These are phyloP conservation scores for Chelonus formosanus DNA, from an alignment of 2,888 invertebrate species.

Conservation along the genomic window DNA sequence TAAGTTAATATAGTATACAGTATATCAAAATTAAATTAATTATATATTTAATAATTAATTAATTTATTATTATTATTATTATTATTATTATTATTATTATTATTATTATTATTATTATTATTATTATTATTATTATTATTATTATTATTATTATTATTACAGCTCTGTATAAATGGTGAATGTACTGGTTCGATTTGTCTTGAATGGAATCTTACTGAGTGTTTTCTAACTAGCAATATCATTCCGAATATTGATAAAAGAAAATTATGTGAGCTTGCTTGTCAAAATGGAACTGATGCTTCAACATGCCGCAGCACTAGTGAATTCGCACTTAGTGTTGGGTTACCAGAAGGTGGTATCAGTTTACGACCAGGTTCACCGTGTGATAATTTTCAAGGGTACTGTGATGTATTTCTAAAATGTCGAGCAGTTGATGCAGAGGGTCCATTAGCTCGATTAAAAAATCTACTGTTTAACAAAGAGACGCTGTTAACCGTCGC, in stretches of 20 bases:
- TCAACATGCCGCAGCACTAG: conserved; percentile 85
- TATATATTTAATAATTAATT: no score
- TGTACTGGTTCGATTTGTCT: conserved; percentile 96
- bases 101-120: no score
- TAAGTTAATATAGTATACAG: no score
- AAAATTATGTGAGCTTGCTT: conserved; percentile 95
- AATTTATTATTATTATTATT: no score
- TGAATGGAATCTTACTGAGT: conserved; percentile 93
- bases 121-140: no score
- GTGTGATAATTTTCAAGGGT: conserved; percentile 98
- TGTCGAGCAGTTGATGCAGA: conserved; percentile 99
- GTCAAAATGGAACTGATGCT: conserved; percentile 82
- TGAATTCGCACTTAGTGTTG: conserved; percentile 80
- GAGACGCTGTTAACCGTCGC: conserved; percentile 88
- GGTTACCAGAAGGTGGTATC: conserved; percentile 82
- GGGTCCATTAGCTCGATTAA: conserved; percentile 94
- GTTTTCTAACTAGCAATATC: conserved; percentile 87
- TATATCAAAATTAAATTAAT: no score
- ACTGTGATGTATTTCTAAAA: conserved; percentile 99
- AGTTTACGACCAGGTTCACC: conserved; percentile 94
- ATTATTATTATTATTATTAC: conserved; percentile 50
- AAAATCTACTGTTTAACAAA: conserved; percentile 92
- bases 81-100: no score
- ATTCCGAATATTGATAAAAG: conserved; percentile 81
- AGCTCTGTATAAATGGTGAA: conserved; percentile 88